Evolutionary conservation across 1,140 invertebrate genomes (phyloP), one percentile per base, ranked within the genome.

Genomic region (Calycopis cecrops): DNA sequence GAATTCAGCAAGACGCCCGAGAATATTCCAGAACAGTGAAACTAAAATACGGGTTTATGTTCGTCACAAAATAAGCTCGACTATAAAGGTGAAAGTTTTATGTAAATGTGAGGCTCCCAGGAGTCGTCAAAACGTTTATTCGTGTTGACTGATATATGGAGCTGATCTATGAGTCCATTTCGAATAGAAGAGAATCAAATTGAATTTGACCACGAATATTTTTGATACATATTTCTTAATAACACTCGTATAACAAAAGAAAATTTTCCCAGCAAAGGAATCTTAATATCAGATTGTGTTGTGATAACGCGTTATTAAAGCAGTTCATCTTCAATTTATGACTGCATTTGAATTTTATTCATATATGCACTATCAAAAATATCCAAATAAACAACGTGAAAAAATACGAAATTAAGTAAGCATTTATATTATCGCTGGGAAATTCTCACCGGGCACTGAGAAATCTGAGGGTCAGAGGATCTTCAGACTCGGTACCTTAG

Each of bases 1-100:
- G 16, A 44, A 16, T 44, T 44, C 40, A 16, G 40, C 40, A 16
- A 17, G 14, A 42, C 40, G 40, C 12, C 16, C 14, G 16, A 44
- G 40, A 44, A 44, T 44, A 16, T 44, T 44, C 40, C 16, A 16
- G 16, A 44, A 44, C 40, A 44, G 14, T 44, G 17, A 44, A 44
- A 44, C 40, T 44, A 44, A 44, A 44, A 44, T 44, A 44, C 40
- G 16, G 40, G 14, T 44, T 44, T 44, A 44, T 16, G 40, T 44
- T 44, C 40, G 40, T 44, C 40, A 44, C 40, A 44, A 44, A 44
- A 44, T 44, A 44, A 44, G 40, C 40, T 44, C 16, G 12, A 44
- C 16, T 44, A 44, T 44, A 44, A 44, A 44, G 40, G 40, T 44
- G 40, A 44, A 44, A 44, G 40, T 44, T 44, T 44, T 44, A 44